Percentiles rank a stretch among this genome's conserved stretches.
Conservation (phyloP, 2,888 invertebrate species). For the Rhamnusium bicolor region DNA sequence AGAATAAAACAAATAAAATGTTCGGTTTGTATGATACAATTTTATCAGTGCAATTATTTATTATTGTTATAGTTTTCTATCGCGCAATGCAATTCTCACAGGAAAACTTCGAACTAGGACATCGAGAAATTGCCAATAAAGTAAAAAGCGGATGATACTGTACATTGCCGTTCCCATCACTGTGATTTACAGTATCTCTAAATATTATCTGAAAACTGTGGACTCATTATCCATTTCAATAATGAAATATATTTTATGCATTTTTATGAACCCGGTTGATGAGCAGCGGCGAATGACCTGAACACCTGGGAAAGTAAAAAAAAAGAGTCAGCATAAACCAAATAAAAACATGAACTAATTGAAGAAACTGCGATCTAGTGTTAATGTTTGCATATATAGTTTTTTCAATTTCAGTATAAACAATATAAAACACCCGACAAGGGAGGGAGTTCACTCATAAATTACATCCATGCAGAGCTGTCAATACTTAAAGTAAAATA, state of each 20-base stretch:
- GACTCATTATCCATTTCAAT: conserved; percentile 14
- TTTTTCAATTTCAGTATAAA: no score
- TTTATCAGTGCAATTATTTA: conserved; percentile 30
- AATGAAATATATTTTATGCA: not conserved
- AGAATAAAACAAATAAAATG: conserved; percentile 13
- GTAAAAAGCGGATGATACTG: conserved; percentile 27
- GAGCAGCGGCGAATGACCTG: not conserved
- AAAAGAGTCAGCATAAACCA: no score
- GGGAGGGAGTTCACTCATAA: no score
- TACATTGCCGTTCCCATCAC: conserved; percentile 26
- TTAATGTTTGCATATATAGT: no score
- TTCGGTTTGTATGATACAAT: conserved; percentile 26
- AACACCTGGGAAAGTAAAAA: no score
- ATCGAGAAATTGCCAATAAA: conserved; percentile 37
- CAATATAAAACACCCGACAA: no score
- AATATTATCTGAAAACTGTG: conserved; percentile 15
- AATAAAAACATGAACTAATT: no score
- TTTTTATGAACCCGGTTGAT: not conserved
- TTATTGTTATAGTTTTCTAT: conserved; percentile 29
- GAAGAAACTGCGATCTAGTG: no score
- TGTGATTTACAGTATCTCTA: conserved; percentile 16
- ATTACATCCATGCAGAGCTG: no score
- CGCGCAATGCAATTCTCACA: conserved; percentile 35
- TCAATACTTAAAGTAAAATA: no score
- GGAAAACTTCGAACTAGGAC: conserved; percentile 40